phyloP scores from a whole-genome alignment of 2,888 invertebrate genomes.

The Octodonta nipae region DNA sequence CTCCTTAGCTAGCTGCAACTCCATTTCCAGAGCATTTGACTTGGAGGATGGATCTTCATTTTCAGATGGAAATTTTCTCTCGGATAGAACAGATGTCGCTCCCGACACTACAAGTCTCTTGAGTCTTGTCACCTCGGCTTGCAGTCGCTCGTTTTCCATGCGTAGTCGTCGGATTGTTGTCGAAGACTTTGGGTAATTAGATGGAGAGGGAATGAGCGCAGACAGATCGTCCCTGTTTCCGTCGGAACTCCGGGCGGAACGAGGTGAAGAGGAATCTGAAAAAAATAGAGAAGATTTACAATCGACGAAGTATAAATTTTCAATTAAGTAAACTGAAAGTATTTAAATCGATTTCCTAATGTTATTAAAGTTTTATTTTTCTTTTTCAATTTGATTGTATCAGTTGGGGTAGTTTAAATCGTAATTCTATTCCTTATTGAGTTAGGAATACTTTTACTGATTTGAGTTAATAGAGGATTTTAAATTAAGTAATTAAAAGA shows the following conservation, averaged over 20 bases:
- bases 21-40: constrained; percentile 42
- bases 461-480: no score
- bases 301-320: no score
- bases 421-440: no score
- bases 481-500: no score
- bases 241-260: constrained; percentile 29
- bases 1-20: constrained; percentile 65
- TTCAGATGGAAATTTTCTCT: constrained; percentile 25
- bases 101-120: constrained; percentile 53
- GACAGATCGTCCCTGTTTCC: constrained; percentile 26
- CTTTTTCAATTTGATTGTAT: no score
- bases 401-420: no score
- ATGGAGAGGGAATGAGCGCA: constrained; percentile 26
- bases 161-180: constrained; percentile 50
- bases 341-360: no score
- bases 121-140: constrained; percentile 56
- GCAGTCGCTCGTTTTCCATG: constrained; percentile 64
- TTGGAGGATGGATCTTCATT: constrained; percentile 21
- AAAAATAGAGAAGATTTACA: no score
- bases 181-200: constrained; percentile 33
- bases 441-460: no score
- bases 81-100: constrained; percentile 46
- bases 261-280: constrained; percentile 31
- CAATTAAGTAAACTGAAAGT: no score
- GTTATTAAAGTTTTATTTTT: no score